A percentile compares a stretch with the other conserved stretches of the same genome.
Conservation (phyloP, 2,888 invertebrate genomes). For the Kryphioiulus occultus region DNA sequence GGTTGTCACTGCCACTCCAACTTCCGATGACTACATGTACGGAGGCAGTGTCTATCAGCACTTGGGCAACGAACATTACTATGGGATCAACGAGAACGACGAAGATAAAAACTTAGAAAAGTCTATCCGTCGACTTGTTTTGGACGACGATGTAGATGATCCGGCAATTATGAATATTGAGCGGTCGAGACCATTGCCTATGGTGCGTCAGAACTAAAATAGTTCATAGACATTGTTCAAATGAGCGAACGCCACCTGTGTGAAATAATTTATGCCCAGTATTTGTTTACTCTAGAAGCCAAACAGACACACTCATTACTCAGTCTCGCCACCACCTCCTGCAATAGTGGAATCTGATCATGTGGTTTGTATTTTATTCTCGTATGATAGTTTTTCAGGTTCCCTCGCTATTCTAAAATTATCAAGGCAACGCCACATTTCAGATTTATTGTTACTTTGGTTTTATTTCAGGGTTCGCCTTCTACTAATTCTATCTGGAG, state of each 20-base stretch:
- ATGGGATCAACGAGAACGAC: slow-evolving; percentile 39
- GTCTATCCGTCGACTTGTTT: slow-evolving; percentile 60
- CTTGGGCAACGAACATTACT: not conserved
- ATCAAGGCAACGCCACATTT: too few species aligned
- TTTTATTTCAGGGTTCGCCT: slow-evolving; percentile 56
- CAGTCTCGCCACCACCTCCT: slow-evolving; percentile 56
- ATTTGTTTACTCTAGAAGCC: not conserved
- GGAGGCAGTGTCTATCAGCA: not conserved
- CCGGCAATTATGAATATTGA: slow-evolving; percentile 56
- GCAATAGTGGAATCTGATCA: slow-evolving; percentile 56
- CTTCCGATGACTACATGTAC: not conserved
- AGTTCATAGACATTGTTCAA: too few species aligned
- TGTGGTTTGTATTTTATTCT: slow-evolving; percentile 54
- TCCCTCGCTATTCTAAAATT: too few species aligned
- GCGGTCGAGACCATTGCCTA: slow-evolving; percentile 33
- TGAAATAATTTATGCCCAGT: too few species aligned
- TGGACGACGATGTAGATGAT: slow-evolving; percentile 59
- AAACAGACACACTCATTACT: slow-evolving; percentile 27
- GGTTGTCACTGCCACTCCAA: not conserved
- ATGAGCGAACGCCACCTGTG: too few species aligned
- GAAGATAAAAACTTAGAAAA: slow-evolving; percentile 58
- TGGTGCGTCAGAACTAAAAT: not conserved
- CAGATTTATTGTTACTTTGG: not conserved
- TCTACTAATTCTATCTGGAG: slow-evolving; percentile 56
- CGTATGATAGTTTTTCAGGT: too few species aligned